Evolutionary conservation across 2,797 vertebrate species (phyloP), one percentile per base, ranked within the genome.

Genomic region (Gobio occitaniae): DNA sequence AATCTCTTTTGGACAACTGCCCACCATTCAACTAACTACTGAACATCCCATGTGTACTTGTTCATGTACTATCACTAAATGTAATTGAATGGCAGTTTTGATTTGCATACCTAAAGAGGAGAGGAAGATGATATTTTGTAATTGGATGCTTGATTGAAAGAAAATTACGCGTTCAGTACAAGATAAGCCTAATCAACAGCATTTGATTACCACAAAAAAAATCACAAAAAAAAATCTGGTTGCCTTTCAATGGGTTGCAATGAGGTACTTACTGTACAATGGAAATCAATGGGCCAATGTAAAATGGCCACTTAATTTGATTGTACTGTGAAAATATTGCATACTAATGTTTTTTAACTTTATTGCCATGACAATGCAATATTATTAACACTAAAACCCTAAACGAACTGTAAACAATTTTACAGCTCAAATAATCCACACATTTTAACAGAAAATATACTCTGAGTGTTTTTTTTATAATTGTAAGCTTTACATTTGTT

Each of bases 1-100:
- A 91, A 87, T 90, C 89, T 91, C 78, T 90, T 83, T 75, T 59
- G 75, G 54, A 86, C 65, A 88, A 84, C 78, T 91, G 89, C 88
- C 89, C 69, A 89, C 87, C 74, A 84, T 90, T 93, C 81, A 47
- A 84, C 86, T 76, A n/a, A 74, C 75, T 56, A 85, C 74, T 84
- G 82, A 79, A 70, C 50, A 68, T 87, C 81, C 86, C 87, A 80
- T 65, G 48, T 88, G 86, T 86, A 88, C 87, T 50, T 79, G 17
- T 36, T 36, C 4, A 41, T 54, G 47, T 69, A 36, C 13, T 32
- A 71, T 81, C 19, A 59, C 66, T 11, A 32, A 59, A 71, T 71
- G 25, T 71, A 56, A 63, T 3, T 78, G 13, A 29, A 78, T 63
- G 61, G 36, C 44, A 44, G 4, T 3, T 41, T 80, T 16, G 15